Evolutionary conservation across 2,888 invertebrate genomes (phyloP).

Genomic region (Trichopoda pennipes): DNA sequence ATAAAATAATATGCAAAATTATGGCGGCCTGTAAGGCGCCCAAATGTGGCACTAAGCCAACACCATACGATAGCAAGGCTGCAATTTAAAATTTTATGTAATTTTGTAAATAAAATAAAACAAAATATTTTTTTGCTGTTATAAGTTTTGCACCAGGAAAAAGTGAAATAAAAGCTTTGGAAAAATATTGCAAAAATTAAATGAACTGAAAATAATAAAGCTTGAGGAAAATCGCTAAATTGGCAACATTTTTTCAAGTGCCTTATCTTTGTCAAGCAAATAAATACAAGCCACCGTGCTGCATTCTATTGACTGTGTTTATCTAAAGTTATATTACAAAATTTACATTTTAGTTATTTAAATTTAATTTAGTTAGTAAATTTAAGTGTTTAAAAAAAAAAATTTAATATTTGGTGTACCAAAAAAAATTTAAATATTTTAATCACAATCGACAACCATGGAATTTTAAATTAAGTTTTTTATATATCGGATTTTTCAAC

Average conservation of each 20-base stretch:
- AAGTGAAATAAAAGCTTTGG: not conserved
- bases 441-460: no score
- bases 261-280: not conserved
- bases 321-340: not conserved
- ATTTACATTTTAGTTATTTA: not conserved
- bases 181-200: not conserved
- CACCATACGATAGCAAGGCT: constrained; percentile 61
- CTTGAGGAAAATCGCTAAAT: not conserved
- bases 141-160: not conserved
- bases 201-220: constrained; percentile 12
- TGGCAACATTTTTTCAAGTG: not conserved
- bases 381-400: not conserved
- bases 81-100: constrained; percentile 44
- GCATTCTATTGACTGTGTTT: not conserved
- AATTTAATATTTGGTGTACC: not conserved
- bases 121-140: not conserved
- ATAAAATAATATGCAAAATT: constrained; percentile 73
- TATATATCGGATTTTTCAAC: no score
- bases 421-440: not conserved
- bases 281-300: not conserved
- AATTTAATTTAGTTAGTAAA: constrained; percentile 5
- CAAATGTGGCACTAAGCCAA: constrained; percentile 59
- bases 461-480: no score
- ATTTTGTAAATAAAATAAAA: constrained; percentile 18
- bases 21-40: constrained; percentile 62